These are phyloP conservation scores for Gortyna flavago DNA, from an alignment of 2,888 invertebrate genomes.

Conservation along the genomic window DNA sequence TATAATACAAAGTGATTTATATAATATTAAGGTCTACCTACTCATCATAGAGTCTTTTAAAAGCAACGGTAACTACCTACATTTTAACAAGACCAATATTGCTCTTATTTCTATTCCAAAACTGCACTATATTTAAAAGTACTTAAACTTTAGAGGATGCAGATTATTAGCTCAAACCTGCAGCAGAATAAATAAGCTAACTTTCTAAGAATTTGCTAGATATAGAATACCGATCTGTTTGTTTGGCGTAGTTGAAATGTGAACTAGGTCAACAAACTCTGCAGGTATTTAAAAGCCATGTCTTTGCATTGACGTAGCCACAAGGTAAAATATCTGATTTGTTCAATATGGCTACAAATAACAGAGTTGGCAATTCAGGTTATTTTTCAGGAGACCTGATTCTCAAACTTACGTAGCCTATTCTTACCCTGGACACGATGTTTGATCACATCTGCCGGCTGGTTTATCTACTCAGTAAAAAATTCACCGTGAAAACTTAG, in stretches of 20 bases:
- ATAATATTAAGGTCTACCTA: not conserved
- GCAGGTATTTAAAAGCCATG: conserved; percentile 64
- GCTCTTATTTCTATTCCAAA: not conserved
- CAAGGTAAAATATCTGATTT: conserved; percentile 39
- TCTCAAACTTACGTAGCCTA: not conserved
- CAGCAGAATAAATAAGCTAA: conserved; percentile 35
- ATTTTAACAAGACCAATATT: not conserved
- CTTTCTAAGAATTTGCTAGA: conserved; percentile 34
- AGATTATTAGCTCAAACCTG: conserved; percentile 41
- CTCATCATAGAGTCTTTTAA: not conserved
- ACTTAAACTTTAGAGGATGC: conserved; percentile 15
- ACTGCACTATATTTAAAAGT: not conserved
- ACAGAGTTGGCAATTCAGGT: conserved; percentile 8
- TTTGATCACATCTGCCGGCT: not conserved
- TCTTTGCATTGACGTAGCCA: conserved; percentile 51
- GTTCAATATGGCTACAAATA: conserved; percentile 39
- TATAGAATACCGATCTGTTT: conserved; percentile 57
- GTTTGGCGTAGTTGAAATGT: conserved; percentile 56
- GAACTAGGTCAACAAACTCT: conserved; percentile 59
- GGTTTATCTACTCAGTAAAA: not conserved
- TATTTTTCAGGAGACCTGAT: not conserved
- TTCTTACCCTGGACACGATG: not conserved
- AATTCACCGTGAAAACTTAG: not conserved
- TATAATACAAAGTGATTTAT: not conserved
- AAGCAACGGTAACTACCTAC: not conserved